Evolutionary conservation across 2,888 invertebrate genomes (phyloP).

Genomic region (Melinopterus prodromus): DNA sequence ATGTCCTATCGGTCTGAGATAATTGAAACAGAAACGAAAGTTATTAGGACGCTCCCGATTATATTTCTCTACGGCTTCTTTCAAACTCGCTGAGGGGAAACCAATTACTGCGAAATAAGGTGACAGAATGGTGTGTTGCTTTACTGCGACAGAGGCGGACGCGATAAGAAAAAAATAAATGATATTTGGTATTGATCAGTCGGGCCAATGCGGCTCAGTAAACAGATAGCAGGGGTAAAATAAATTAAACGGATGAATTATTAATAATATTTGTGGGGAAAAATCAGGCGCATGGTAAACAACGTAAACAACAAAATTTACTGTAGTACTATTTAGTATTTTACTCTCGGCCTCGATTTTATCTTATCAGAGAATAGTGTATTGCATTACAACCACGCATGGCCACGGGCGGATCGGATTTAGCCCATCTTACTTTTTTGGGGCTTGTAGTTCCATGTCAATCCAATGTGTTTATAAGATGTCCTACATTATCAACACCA

Average conservation of each 20-base stretch:
- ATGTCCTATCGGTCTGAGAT: constrained; percentile 25
- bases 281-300: not conserved
- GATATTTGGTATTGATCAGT: not conserved
- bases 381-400: too few relatives aligned
- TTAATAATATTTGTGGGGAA: not conserved
- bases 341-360: too few relatives aligned
- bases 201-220: not conserved
- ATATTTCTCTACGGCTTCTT: constrained; percentile 26
- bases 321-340: too few relatives aligned
- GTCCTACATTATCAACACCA: too few relatives aligned
- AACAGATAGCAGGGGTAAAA: not conserved
- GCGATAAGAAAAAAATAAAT: not conserved
- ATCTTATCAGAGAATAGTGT: too few relatives aligned
- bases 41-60: constrained; percentile 30
- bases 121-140: constrained; percentile 18
- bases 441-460: too few relatives aligned
- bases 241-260: not conserved
- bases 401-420: too few relatives aligned
- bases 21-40: constrained; percentile 32
- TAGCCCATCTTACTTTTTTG: too few relatives aligned
- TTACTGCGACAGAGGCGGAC: not conserved
- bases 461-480: too few relatives aligned
- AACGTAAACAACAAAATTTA: too few relatives aligned
- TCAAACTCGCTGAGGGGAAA: constrained; percentile 28
- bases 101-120: constrained; percentile 31